Conservation (phyloP, 2,888 invertebrate species). For the Lymantria monacha region DNA sequence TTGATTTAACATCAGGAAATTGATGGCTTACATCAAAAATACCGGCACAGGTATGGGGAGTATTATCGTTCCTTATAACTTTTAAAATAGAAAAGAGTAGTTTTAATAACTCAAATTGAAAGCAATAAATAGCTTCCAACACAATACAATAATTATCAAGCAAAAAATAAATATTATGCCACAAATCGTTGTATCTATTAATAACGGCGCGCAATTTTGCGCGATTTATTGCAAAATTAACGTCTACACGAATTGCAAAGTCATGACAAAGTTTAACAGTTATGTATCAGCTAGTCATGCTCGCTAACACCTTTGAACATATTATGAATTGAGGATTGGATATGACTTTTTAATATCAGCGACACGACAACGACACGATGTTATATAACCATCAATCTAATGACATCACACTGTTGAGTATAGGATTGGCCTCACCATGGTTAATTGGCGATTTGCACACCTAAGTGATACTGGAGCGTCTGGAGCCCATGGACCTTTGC, state of each 20-base stretch:
- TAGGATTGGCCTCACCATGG: too few species aligned
- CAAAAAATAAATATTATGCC: background rate
- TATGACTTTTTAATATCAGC: background rate
- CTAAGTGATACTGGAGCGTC: too few species aligned
- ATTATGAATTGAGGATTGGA: slow-evolving; percentile 12
- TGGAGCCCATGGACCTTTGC: too few species aligned
- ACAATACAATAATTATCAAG: background rate
- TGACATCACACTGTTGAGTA: too few species aligned
- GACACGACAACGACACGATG: slow-evolving; percentile 3
- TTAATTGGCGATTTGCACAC: too few species aligned
- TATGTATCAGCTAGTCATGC: slow-evolving; percentile 20
- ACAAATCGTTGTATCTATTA: slow-evolving; percentile 2
- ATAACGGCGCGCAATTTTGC: slow-evolving; percentile 7
- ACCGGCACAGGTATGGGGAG: too few species aligned
- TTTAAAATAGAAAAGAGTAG: background rate
- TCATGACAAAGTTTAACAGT: slow-evolving; percentile 16
- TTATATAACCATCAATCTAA: too few species aligned
- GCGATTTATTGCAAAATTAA: slow-evolving; percentile 16
- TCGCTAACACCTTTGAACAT: slow-evolving; percentile 19
- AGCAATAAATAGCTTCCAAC: background rate
- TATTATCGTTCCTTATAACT: background rate
- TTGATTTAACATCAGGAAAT: too few species aligned
- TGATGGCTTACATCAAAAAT: too few species aligned
- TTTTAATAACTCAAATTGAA: too few species aligned
- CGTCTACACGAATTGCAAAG: slow-evolving; percentile 11